phyloP scores from a whole-genome alignment of 2,888 invertebrate species.

The Cenopis cana region DNA sequence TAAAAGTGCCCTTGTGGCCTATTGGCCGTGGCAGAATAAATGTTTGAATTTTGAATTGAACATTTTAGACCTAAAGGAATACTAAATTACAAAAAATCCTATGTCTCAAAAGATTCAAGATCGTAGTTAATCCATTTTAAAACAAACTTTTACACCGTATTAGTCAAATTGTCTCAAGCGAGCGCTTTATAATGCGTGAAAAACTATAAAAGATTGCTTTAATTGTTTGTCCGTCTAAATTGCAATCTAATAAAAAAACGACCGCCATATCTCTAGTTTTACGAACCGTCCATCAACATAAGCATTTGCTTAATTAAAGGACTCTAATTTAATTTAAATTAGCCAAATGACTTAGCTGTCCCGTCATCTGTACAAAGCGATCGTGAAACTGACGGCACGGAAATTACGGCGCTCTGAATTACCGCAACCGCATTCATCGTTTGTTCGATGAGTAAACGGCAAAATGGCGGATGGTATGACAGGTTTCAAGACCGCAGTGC shows the following conservation, averaged over 20 bases:
- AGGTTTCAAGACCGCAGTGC: constrained; percentile 9
- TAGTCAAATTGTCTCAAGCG: too few species aligned
- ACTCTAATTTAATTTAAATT: constrained; percentile 27
- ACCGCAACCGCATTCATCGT: constrained; percentile 56
- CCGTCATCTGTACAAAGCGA: constrained; percentile 17
- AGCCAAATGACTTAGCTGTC: constrained; percentile 30
- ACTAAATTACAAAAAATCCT: too few species aligned
- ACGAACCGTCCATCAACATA: constrained; percentile 8
- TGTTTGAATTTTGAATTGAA: too few species aligned
- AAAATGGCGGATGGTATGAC: constrained; percentile 48
- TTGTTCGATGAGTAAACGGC: constrained; percentile 49
- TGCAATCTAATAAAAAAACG: neutral
- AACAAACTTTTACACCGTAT: too few species aligned
- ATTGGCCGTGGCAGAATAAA: too few species aligned
- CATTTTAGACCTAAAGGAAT: too few species aligned
- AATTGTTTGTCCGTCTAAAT: neutral
- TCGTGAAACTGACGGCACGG: constrained; percentile 42
- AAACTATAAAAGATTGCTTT: too few species aligned
- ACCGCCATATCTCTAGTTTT: neutral
- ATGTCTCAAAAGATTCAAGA: too few species aligned
- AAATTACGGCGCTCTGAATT: constrained; percentile 52
- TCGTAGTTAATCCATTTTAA: too few species aligned
- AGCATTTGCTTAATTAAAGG: constrained; percentile 20
- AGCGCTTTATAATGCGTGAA: too few species aligned
- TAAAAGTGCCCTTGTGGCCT: too few species aligned